phyloP scores from a whole-genome alignment of 2,113 vertebrate genomes.

The Gulo gulo region DNA sequence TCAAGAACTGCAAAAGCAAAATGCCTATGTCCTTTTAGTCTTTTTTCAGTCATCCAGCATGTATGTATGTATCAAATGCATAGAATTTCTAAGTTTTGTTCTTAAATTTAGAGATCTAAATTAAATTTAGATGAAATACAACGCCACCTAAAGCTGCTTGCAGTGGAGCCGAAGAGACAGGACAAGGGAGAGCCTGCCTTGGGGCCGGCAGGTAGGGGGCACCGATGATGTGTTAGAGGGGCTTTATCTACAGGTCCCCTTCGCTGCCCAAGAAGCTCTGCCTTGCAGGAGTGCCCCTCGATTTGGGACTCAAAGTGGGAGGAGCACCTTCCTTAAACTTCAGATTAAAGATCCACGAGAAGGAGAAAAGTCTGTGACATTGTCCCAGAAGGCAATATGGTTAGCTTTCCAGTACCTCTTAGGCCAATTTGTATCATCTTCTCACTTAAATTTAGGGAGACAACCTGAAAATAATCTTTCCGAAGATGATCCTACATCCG shows the following conservation, averaged over 20 bases:
- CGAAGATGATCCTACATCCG: not conserved
- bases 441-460: not conserved
- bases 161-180: not conserved
- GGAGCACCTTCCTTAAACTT: not conserved
- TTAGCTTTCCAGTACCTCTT: not conserved
- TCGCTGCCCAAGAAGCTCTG: not conserved
- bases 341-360: not conserved
- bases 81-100: not conserved
- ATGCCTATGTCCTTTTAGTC: not conserved
- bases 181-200: not conserved
- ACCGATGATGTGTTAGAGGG: not conserved
- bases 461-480: not conserved
- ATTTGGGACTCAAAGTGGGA: not conserved
- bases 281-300: not conserved
- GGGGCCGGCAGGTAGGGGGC: too few relatives aligned
- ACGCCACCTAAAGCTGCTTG: not conserved
- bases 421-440: not conserved
- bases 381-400: not conserved
- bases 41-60: not conserved
- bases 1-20: not conserved
- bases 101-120: not conserved
- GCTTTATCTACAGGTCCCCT: not conserved
- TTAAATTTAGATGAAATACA: not conserved
- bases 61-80: not conserved
- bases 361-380: not conserved